These are phyloP conservation scores for Gorsachius magnificus DNA, from an alignment of 2,797 vertebrate species.

Conservation along the genomic window DNA sequence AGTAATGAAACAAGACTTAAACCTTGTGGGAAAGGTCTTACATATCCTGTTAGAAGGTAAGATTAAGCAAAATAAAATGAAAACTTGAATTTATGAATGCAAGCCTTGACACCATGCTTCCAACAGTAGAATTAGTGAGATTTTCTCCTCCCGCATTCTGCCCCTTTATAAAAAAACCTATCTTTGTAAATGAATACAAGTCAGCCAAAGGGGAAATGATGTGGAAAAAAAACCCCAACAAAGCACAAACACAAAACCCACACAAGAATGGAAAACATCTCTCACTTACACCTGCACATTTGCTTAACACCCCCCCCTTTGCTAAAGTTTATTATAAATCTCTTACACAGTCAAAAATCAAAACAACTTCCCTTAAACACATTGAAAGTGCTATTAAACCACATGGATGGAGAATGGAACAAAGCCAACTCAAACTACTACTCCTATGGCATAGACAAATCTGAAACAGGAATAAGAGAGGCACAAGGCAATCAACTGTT, in stretches of 20 bases:
- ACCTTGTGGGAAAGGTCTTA: background rate
- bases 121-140: background rate
- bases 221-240: background rate
- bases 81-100: background rate
- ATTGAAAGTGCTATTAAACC: background rate
- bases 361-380: background rate
- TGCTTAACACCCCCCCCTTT: background rate
- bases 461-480: background rate
- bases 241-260: background rate
- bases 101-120: background rate
- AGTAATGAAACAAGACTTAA: background rate
- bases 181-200: background rate
- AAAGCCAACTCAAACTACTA: background rate
- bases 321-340: background rate
- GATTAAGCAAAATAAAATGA: background rate
- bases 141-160: background rate
- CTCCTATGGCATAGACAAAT: background rate
- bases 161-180: background rate
- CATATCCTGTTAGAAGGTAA: background rate
- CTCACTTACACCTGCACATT: background rate
- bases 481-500: background rate
- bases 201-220: background rate
- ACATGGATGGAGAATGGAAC: background rate
- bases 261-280: background rate
- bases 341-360: background rate